These are phyloP conservation scores for Galaxea fascicularis DNA, from an alignment of 92 coral and sea anemone species.

Conservation along the genomic window DNA sequence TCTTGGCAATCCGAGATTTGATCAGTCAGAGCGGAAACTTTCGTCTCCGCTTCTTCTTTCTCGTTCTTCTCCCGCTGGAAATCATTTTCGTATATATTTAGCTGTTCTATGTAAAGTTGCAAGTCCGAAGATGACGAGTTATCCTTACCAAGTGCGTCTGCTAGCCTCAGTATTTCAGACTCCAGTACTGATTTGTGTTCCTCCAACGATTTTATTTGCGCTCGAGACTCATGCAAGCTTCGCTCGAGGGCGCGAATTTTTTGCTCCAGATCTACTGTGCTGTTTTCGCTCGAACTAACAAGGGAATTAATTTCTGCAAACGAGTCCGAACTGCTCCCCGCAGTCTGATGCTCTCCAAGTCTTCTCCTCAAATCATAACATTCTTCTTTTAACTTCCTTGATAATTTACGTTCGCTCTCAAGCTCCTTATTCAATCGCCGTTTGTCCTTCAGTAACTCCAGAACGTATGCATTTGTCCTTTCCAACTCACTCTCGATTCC, in stretches of 20 bases:
- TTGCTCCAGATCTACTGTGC: slow-evolving; percentile 29
- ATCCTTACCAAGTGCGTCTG: slow-evolving; percentile 72
- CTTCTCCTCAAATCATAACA: slow-evolving; percentile 49
- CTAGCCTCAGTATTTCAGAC: slow-evolving; percentile 82
- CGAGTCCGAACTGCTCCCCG: slow-evolving; percentile 11
- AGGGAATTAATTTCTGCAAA: slow-evolving; percentile 19
- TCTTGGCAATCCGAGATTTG: slow-evolving; percentile 85
- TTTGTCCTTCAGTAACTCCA: slow-evolving; percentile 60
- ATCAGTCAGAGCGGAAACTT: slow-evolving; percentile 66
- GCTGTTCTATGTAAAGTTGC: slow-evolving; percentile 81
- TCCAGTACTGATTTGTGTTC: slow-evolving; percentile 85
- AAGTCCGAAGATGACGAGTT: slow-evolving; percentile 52
- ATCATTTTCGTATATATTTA: slow-evolving; percentile 86
- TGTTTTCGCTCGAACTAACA: slow-evolving; percentile 26
- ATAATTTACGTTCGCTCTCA: slow-evolving; percentile 65
- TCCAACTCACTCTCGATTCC: slow-evolving; percentile 29
- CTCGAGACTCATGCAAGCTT: slow-evolving; percentile 57
- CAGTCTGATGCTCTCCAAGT: slow-evolving; percentile 41
- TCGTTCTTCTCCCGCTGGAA: slow-evolving; percentile 86
- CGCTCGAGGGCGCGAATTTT: slow-evolving; percentile 43
- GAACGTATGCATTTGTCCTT: slow-evolving; percentile 35
- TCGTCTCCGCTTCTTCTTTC: slow-evolving; percentile 78
- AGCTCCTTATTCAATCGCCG: slow-evolving; percentile 63
- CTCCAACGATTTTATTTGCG: slow-evolving; percentile 59
- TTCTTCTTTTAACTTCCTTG: slow-evolving; percentile 62